A percentile compares a stretch with the other conserved stretches of the same genome.
phyloP scores from a whole-genome alignment of 2,888 invertebrate genomes.

The Odontothrips loti region DNA sequence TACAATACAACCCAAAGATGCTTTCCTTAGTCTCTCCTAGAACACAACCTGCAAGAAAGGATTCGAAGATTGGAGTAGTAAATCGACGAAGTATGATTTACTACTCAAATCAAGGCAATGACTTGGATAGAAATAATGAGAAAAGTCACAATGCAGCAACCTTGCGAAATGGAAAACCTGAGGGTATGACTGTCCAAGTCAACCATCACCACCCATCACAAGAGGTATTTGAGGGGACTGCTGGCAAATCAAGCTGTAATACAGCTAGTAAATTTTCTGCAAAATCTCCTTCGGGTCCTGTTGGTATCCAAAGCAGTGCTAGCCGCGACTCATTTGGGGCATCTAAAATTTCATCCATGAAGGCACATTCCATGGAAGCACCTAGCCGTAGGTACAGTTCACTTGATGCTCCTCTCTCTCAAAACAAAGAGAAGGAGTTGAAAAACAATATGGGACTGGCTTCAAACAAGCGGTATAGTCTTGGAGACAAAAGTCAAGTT shows the following conservation, averaged over 20 bases:
- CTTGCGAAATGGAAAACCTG: background rate
- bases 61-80: background rate
- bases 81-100: background rate
- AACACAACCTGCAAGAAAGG: background rate
- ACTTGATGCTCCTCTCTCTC: background rate
- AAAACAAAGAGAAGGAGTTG: background rate
- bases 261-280: background rate
- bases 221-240: background rate
- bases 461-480: background rate
- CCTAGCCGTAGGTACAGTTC: background rate
- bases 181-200: background rate
- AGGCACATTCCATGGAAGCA: background rate
- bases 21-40: background rate
- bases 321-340: background rate
- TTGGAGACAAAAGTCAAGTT: background rate
- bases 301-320: background rate
- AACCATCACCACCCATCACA: background rate
- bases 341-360: background rate
- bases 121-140: background rate
- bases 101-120: background rate
- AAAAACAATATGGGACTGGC: background rate
- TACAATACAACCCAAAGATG: background rate
- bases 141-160: background rate
- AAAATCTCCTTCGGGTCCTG: background rate
- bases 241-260: background rate